Conservation (phyloP, 2,888 invertebrate species). For the Apoda limacodes region DNA sequence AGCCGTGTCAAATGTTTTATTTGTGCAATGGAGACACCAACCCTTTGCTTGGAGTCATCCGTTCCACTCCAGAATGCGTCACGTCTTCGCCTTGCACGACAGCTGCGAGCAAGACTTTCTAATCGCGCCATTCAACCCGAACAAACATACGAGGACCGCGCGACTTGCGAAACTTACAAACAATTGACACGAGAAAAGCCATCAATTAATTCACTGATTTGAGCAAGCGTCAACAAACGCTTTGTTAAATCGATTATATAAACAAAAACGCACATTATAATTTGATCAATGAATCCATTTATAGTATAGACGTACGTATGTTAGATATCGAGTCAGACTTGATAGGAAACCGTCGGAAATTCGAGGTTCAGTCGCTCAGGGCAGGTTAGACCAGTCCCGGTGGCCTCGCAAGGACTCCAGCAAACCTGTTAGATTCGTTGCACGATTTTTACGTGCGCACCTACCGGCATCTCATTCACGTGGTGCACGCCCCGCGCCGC, state of each 20-base stretch:
- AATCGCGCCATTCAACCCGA: constrained; percentile 57
- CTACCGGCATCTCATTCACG: constrained; percentile 69
- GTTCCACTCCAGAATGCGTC: constrained; percentile 62
- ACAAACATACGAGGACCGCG: constrained; percentile 47
- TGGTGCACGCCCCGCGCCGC: constrained; percentile 52
- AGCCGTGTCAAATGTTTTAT: constrained; percentile 56
- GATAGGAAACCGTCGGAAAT: constrained; percentile 63
- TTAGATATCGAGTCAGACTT: constrained; percentile 38
- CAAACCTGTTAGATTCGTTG: constrained; percentile 71
- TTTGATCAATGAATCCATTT: too few species aligned
- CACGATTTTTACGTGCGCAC: constrained; percentile 70
- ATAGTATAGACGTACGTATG: constrained; percentile 33
- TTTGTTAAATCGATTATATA: constrained; percentile 15
- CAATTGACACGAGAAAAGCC: constrained; percentile 47
- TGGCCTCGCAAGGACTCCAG: constrained; percentile 69
- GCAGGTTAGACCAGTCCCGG: constrained; percentile 70
- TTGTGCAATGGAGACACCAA: constrained; percentile 48
- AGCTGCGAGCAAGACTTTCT: constrained; percentile 63
- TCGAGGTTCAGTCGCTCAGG: constrained; percentile 62
- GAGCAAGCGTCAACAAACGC: background rate
- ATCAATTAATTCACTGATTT: constrained; percentile 39
- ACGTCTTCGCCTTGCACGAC: constrained; percentile 62
- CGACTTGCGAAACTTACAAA: constrained; percentile 53
- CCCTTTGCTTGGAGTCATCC: constrained; percentile 56
- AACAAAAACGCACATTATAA: too few species aligned